These are phyloP conservation scores for Chinchilla lanigera DNA, from an alignment of 2,113 vertebrate species.

Conservation along the genomic window DNA sequence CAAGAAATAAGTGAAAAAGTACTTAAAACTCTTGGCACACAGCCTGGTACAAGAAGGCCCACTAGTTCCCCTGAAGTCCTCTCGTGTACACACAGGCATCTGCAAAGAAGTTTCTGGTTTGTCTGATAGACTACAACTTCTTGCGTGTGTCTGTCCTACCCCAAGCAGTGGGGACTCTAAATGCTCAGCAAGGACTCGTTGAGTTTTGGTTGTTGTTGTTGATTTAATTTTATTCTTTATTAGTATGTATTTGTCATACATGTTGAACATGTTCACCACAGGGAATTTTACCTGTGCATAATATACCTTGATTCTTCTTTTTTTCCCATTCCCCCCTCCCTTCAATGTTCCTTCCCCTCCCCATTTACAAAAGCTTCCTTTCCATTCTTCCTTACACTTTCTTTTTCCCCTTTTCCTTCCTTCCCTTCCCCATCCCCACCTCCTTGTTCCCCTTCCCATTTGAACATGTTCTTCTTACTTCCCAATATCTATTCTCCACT, in stretches of 20 bases:
- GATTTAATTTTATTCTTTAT: not conserved
- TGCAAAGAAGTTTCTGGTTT: not conserved
- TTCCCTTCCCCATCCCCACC: not conserved
- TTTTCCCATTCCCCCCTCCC: not conserved
- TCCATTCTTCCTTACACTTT: not conserved
- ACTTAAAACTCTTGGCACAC: not conserved
- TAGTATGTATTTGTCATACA: not conserved
- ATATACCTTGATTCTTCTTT: not conserved
- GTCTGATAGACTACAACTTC: not conserved
- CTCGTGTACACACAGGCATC: not conserved
- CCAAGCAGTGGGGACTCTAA: not conserved
- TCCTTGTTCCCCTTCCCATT: not conserved
- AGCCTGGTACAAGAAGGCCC: not conserved
- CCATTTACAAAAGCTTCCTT: not conserved
- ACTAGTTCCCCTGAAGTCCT: not conserved
- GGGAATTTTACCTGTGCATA: not conserved
- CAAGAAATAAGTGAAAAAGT: conserved; percentile 9
- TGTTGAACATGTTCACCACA: not conserved
- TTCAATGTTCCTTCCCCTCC: too few species aligned
- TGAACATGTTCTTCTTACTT: not conserved
- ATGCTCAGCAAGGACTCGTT: not conserved
- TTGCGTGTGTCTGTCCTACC: not conserved
- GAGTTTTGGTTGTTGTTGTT: not conserved
- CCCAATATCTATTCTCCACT: not conserved
- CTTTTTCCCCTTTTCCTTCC: not conserved